These are phyloP conservation scores for Toxotes chatareus DNA, from an alignment of 2,113 vertebrate genomes.

Conservation along the genomic window DNA sequence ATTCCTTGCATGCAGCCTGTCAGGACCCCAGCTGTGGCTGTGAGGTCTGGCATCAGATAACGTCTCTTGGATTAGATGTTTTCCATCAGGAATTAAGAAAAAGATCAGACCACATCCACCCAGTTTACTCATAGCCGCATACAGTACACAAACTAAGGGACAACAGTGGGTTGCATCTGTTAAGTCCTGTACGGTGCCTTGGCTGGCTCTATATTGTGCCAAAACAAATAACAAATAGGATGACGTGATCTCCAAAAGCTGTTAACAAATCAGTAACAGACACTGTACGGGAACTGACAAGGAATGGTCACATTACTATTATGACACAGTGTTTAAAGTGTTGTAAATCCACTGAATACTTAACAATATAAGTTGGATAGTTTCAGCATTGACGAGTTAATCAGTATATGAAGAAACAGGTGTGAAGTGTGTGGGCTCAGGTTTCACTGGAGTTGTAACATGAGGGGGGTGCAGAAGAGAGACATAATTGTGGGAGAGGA, in stretches of 20 bases:
- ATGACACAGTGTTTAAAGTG: not conserved
- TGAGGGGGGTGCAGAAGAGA: slow-evolving; percentile 7
- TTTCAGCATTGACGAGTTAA: slow-evolving; percentile 42
- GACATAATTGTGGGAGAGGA: slow-evolving; percentile 39
- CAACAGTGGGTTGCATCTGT: not conserved
- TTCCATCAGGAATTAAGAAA: slow-evolving; percentile 27
- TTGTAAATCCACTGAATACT: slow-evolving; percentile 10
- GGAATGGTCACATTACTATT: not conserved
- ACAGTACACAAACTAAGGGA: not conserved
- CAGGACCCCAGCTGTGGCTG: slow-evolving; percentile 29
- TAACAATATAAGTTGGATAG: not conserved
- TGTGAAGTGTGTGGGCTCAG: slow-evolving; percentile 9
- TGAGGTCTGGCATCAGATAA: slow-evolving; percentile 17
- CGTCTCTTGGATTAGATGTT: slow-evolving; percentile 45
- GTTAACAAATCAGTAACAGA: slow-evolving; percentile 6
- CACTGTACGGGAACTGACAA: not conserved
- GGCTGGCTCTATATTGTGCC: not conserved
- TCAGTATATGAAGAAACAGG: slow-evolving; percentile 49
- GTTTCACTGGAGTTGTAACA: slow-evolving; percentile 13
- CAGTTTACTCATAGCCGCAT: not conserved
- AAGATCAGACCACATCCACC: not conserved
- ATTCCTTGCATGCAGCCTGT: slow-evolving; percentile 5
- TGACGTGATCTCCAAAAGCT: not conserved
- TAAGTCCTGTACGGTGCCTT: not conserved
- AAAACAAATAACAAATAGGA: not conserved